These are phyloP conservation scores for Strix aluco DNA, from an alignment of 2,113 vertebrate species.

Conservation along the genomic window DNA sequence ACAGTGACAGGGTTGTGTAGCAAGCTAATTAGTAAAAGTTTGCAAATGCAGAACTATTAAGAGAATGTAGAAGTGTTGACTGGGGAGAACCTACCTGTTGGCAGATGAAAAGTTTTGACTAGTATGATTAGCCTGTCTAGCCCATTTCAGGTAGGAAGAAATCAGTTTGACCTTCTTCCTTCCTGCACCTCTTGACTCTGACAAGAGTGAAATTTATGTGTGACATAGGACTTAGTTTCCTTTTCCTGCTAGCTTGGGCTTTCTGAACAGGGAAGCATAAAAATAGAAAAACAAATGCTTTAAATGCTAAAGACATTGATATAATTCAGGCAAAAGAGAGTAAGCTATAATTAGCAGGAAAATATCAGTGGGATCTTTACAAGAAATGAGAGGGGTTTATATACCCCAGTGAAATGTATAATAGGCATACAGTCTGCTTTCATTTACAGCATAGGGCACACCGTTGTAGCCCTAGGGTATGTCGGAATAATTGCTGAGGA, in stretches of 20 bases:
- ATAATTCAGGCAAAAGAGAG: neutral
- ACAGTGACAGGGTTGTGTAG: neutral
- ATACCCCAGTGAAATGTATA: neutral
- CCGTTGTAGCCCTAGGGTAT: neutral
- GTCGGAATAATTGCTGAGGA: neutral
- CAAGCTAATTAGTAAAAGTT: neutral
- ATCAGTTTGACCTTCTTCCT: neutral
- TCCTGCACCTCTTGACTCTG: neutral
- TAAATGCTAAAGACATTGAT: neutral
- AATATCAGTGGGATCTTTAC: neutral
- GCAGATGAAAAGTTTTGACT: neutral
- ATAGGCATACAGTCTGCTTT: neutral
- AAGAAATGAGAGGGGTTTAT: neutral
- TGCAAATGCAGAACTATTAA: neutral
- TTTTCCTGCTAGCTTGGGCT: neutral
- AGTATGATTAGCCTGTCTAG: neutral
- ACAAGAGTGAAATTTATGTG: neutral
- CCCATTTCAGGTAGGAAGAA: neutral
- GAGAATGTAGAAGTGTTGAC: neutral
- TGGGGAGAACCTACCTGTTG: neutral
- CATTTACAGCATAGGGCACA: neutral
- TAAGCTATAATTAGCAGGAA: neutral
- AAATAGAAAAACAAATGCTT: neutral
- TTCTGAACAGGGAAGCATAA: neutral
- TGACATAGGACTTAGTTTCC: neutral